Base-by-base conservation (phyloP, 1,140 invertebrate species). In the Venturia canescens region DNA sequence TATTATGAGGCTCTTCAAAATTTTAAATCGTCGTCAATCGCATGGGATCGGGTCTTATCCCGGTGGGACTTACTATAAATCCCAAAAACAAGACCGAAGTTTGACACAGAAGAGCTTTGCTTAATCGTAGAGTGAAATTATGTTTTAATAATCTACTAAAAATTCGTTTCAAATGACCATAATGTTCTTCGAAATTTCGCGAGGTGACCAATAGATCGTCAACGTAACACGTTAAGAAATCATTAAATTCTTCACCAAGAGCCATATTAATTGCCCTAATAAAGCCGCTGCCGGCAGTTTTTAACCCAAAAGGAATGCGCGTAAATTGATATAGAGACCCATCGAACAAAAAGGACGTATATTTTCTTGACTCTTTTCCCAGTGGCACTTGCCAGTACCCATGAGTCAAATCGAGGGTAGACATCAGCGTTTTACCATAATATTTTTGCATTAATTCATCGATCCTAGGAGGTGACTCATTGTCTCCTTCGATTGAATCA, bases 301-400 rank as follows among this genome's bases (percentile, higher is more conserved):
- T n/a, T n/a, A n/a, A n/a, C n/a, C n/a, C n/a, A n/a, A n/a, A 88
- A 0, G 87, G 87, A 21, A 89, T 86, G 75, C 79, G 84, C 86
- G 1, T 29, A 50, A 82, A 82, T 82, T 84, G 80, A 80, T 89
- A 89, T 15, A 80, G 83, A 63, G 84, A 82, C 5, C 84, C 83
- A 80, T 87, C 83, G 78, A 86, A 86, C 11, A 85, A 78, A 80
- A 89, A 89, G 0, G 85, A 87, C 9, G 88, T 90, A 79, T 88
- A 89, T 72, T 86, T 82, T 48, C 76, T 82, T 57, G 85, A 87
- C 0, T 84, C 79, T 70, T 81, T 44, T 7, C 74, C 72, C 31
- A 90, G 77, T 0, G 86, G 85, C n/a, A 88, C 86, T 0, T n/a
- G n/a, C n/a, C n/a, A n/a, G n/a, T n/a, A n/a, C n/a, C n/a, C n/a